These are phyloP conservation scores for Acrobasis suavella DNA, from an alignment of 2,888 invertebrate genomes.

Conservation along the genomic window DNA sequence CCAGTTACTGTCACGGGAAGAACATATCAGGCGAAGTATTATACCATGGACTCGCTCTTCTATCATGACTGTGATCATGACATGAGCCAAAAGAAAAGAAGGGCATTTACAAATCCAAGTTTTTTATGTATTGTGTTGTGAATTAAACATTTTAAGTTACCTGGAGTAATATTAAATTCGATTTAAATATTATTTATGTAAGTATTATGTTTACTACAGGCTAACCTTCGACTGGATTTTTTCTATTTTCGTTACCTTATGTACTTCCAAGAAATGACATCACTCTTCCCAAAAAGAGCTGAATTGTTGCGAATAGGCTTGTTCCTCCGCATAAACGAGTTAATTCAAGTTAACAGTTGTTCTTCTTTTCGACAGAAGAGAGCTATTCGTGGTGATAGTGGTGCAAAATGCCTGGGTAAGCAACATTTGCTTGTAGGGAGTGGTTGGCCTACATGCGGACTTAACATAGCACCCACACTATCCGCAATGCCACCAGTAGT, in stretches of 20 bases:
- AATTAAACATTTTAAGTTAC: too few species aligned
- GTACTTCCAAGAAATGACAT: conserved; percentile 19
- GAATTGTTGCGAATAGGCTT: background rate
- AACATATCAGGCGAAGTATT: too few species aligned
- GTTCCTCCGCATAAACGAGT: background rate
- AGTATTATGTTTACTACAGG: background rate
- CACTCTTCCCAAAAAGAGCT: conserved; percentile 1
- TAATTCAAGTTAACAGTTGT: conserved; percentile 28
- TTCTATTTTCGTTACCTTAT: conserved; percentile 55
- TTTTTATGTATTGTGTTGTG: too few species aligned
- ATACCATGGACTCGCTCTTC: too few species aligned
- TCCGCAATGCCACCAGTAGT: background rate
- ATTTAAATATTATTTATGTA: background rate
- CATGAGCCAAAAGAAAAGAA: too few species aligned
- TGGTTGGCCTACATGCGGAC: conserved; percentile 59
- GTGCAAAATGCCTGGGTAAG: conserved; percentile 79
- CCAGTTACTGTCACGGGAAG: too few species aligned
- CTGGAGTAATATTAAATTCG: too few species aligned
- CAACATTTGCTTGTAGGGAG: conserved; percentile 67
- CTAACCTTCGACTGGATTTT: conserved; percentile 14
- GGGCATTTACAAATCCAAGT: too few species aligned
- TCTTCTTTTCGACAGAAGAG: conserved; percentile 62
- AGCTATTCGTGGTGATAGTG: conserved; percentile 42
- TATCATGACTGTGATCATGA: too few species aligned
- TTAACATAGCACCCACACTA: conserved; percentile 52